A percentile compares a stretch with the other conserved stretches of the same genome.
Evolutionary conservation across 2,797 vertebrate species (phyloP).

Genomic region (Hypotaenidia okinawae): DNA sequence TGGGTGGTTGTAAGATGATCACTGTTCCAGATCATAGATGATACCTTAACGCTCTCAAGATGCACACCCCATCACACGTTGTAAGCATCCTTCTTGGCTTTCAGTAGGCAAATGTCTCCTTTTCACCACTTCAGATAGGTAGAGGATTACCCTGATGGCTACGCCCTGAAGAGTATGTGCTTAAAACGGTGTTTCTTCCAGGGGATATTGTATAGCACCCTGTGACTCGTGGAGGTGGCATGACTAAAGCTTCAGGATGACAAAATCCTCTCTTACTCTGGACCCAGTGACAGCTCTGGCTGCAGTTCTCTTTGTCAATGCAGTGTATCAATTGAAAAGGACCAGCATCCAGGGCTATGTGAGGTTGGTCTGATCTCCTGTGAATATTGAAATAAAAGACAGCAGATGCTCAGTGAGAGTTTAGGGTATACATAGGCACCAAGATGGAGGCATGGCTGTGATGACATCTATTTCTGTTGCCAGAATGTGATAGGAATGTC

Average conservation of each 20-base stretch:
- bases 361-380: background rate
- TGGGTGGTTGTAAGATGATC: background rate
- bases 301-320: background rate
- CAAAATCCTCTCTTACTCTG: background rate
- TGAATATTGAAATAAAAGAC: background rate
- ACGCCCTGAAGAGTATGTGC: background rate
- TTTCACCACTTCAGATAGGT: background rate
- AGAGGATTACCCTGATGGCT: background rate
- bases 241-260: background rate
- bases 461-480: background rate
- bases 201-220: background rate
- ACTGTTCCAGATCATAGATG: background rate
- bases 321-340: background rate
- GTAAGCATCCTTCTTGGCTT: background rate
- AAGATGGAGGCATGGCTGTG: background rate
- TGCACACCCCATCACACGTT: background rate
- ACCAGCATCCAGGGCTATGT: background rate
- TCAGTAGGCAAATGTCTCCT: background rate
- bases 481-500: background rate
- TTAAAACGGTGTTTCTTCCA: background rate
- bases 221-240: background rate
- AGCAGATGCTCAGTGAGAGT: background rate
- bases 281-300: background rate
- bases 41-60: background rate
- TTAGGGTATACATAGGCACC: background rate